These are phyloP conservation scores for Delichon dasypus DNA, from an alignment of 2,797 vertebrate species.

Conservation along the genomic window DNA sequence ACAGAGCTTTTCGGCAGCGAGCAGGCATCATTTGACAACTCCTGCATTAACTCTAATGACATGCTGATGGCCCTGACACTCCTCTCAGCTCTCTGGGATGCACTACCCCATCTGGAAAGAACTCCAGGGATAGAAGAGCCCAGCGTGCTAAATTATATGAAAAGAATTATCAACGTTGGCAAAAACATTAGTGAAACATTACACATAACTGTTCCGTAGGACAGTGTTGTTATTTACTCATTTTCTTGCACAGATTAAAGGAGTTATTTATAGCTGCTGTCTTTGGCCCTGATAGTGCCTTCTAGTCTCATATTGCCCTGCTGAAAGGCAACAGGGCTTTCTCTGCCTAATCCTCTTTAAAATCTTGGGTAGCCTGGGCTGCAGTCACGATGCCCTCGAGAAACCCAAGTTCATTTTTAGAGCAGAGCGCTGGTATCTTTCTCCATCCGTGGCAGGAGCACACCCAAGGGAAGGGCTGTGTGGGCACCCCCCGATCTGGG, in stretches of 20 bases:
- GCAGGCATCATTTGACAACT: not conserved
- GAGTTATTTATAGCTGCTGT: not conserved
- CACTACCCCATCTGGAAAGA: not conserved
- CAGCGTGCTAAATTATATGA: not conserved
- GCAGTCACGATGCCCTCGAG: rapidly evolving
- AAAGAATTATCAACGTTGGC: not conserved
- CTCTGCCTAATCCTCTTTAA: not conserved
- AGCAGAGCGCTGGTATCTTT: rapidly evolving
- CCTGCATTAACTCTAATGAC: not conserved
- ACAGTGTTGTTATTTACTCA: not conserved
- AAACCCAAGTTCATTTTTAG: rapidly evolving
- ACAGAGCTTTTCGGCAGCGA: slow-evolving; percentile 7
- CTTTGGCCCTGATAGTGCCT: not conserved
- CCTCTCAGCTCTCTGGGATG: not conserved
- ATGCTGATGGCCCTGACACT: not conserved
- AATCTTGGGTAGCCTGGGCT: not conserved
- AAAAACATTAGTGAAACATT: not conserved
- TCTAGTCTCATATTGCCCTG: not conserved
- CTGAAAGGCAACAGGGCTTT: not conserved
- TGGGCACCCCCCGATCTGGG: too few species aligned
- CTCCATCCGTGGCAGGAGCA: rapidly evolving
- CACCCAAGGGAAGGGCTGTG: too few species aligned
- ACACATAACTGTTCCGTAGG: not conserved
- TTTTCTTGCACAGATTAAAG: slow-evolving; percentile 2
- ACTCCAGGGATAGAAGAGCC: not conserved